Percentiles rank a stretch among this genome's conserved stretches.
phyloP scores from a whole-genome alignment of 2,888 invertebrate species.

The Calliphora vomitoria region DNA sequence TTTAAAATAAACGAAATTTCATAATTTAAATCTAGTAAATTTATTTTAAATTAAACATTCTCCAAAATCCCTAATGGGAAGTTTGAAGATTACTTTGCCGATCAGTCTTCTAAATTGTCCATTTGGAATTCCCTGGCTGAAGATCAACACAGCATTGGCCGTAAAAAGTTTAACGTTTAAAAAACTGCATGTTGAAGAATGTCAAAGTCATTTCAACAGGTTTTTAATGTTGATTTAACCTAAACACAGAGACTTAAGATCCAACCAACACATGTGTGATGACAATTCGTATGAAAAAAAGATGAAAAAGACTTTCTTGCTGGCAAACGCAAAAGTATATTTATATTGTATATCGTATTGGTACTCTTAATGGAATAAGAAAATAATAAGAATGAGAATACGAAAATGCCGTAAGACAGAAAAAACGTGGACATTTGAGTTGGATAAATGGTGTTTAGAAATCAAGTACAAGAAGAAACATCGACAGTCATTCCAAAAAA shows the following conservation, averaged over 20 bases:
- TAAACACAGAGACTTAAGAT: conserved; percentile 53
- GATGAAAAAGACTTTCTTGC: conserved; percentile 70
- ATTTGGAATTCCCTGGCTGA: conserved; percentile 62
- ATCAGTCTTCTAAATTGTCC: neutral
- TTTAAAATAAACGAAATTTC: too few species aligned
- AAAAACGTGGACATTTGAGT: conserved; percentile 62
- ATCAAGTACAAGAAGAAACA: conserved; percentile 28
- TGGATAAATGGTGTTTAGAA: conserved; percentile 59
- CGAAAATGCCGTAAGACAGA: conserved; percentile 15
- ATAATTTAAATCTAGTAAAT: too few species aligned
- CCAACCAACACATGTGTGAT: conserved; percentile 54
- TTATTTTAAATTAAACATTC: too few species aligned
- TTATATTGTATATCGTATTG: conserved; percentile 14
- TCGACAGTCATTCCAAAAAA: conserved; percentile 3
- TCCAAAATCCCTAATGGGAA: too few species aligned
- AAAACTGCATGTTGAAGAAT: conserved; percentile 76
- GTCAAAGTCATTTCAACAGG: conserved; percentile 81
- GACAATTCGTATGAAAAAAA: conserved; percentile 45
- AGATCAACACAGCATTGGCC: conserved; percentile 33
- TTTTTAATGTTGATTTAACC: conserved; percentile 72
- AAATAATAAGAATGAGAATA: conserved; percentile 41
- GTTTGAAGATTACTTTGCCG: neutral
- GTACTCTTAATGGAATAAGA: conserved; percentile 51
- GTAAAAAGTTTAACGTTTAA: conserved; percentile 17
- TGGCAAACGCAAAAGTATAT: conserved; percentile 68